Evolutionary conservation across 2,888 invertebrate genomes (phyloP), one percentile per base, ranked within the genome.

Genomic region (Tetragnatha montana): DNA sequence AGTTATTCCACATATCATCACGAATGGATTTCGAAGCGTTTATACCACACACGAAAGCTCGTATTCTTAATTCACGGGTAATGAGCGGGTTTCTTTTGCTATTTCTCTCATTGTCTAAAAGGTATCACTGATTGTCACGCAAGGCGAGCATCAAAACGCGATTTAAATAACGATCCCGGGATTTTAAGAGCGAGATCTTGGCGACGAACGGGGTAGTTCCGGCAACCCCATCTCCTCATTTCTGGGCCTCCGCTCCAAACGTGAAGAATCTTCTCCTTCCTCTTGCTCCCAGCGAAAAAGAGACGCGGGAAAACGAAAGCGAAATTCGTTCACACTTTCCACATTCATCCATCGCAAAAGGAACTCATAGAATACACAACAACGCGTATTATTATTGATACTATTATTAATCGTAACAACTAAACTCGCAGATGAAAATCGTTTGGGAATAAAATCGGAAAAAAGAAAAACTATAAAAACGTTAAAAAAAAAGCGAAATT

Each of bases 161-260:
- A 60, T 60, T 60, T 60, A 60, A 60, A 60, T 60, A 60, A 60
- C 60, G 60, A 60, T 60, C 17, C 14, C 60, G 60, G 17, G 60
- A 60, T 60, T 17, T 60, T 10, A 8, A 51, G 49, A 47, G n/a
- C n/a, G 71, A 50, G 17, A n/a, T n/a, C 35, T 87, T 88, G 88
- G 88, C 82, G 83, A 88, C 71, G 19, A 60, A 76, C 68, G 8
- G 2, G 0, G 60, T 76, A 60, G 21, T 68, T 71, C 73, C 47
- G 8, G 88, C 50, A 82, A 88, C 82, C 88, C 82, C 79, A 60
- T 10, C 35, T n/a, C 50, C 79, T 71, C 69, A 19, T 51, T 83
- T 83, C 51, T 73, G 35, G 88, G 87, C 51, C 8, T 70, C 68
- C 50, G 19, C 47, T 12, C 50, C 17, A 50, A 22, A 10, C 14